Evolutionary conservation across 1,140 invertebrate genomes (phyloP), one percentile per base, ranked within the genome.

Genomic region (Helicoverpa armigera): DNA sequence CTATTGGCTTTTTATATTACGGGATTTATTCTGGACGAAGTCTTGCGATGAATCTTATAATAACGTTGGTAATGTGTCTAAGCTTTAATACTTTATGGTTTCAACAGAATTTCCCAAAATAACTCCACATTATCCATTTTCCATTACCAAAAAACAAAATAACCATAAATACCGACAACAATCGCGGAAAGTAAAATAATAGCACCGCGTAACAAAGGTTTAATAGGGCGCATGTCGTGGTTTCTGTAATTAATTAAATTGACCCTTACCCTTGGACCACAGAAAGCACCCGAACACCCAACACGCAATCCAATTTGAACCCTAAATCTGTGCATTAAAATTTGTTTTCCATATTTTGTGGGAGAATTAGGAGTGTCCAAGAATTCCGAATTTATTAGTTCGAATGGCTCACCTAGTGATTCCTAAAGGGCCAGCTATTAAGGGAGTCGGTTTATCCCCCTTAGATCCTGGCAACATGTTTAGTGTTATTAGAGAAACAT

Each of bases 211-310:
- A 86, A 87, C 85, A 85, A 85, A 87, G 83, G 84, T 86, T 89
- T 89, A 89, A 87, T 87, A 86, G 86, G 87, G 83, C 79, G 77
- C 83, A 83, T 85, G 87, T 89, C 83, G 86, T 65, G 87, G 86
- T 89, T 84, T 73, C 61, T 83, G 85, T 89, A 89, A 89, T 89
- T 89, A 89, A 89, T 89, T 89, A 87, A 89, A 89, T 87, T 89
- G 87, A 89, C 87, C 87, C 87, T 87, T 78, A 84, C 80, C 83
- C 85, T 67, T 78, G 56, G 79, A 77, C 84, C 77, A 63, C 82
- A 82, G 78, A 81, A 81, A 84, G 65, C 77, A 77, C 75, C 81
- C 74, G 63, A 84, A 85, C 67, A 82, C 53, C 69, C 29, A 50
- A 14, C 53, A 77, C 23, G 56, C 75, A 60, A 77, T 14, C 77